Evolutionary conservation across 2,113 vertebrate species (phyloP).

Genomic region (Sceloporus undulatus): DNA sequence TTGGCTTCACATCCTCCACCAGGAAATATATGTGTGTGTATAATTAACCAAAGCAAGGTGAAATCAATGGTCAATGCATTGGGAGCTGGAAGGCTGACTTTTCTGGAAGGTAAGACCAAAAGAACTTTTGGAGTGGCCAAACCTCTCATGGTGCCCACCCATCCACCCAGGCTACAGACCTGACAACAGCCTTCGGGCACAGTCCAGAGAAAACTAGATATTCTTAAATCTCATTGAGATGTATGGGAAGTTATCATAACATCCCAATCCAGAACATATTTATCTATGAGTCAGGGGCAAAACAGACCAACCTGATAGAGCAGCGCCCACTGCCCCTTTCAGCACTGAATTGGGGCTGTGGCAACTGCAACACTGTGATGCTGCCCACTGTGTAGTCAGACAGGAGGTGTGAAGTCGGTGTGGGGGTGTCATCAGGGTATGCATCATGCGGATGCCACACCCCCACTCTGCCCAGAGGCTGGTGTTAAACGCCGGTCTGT

Average conservation of each 20-base stretch:
- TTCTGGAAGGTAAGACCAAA: neutral
- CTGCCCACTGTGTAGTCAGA: no score
- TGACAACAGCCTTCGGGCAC: neutral
- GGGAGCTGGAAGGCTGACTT: neutral
- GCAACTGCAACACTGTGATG: no score
- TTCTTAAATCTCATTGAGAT: neutral
- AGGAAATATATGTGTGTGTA: neutral
- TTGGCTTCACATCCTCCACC: neutral
- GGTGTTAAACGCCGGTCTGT: no score
- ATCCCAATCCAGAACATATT: neutral
- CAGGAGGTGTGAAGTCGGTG: no score
- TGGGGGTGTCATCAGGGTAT: no score
- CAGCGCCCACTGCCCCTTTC: no score
- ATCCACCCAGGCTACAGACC: neutral
- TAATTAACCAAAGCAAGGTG: neutral
- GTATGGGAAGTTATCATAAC: neutral
- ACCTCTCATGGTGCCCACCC: neutral
- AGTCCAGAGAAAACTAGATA: neutral
- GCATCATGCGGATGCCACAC: no score
- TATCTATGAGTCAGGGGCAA: neutral
- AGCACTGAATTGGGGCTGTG: no score
- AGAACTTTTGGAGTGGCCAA: neutral
- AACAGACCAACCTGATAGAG: no score
- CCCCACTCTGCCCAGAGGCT: no score
- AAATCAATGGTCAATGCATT: neutral